phyloP scores from a whole-genome alignment of 2,113 vertebrate species.

The Pavo muticus region DNA sequence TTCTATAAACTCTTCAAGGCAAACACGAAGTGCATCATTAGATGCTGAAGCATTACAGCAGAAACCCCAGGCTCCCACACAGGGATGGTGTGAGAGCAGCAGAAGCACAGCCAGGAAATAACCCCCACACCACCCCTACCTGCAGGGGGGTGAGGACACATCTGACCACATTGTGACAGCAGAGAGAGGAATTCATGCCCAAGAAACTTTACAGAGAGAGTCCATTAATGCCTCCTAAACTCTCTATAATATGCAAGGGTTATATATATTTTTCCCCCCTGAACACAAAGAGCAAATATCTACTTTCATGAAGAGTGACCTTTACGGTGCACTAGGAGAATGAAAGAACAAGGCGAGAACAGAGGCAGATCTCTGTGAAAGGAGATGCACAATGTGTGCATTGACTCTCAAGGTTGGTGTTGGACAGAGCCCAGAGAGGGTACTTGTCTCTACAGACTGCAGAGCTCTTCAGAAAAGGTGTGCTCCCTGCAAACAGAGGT shows the following conservation, averaged over 20 bases:
- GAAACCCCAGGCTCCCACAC: neutral
- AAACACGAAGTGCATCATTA: neutral
- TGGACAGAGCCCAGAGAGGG: neutral
- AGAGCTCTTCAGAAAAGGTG: slow-evolving; percentile 5
- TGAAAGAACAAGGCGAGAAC: slow-evolving; percentile 23
- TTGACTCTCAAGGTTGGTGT: slow-evolving; percentile 4
- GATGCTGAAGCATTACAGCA: neutral
- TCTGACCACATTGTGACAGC: neutral
- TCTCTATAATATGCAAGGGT: slow-evolving; percentile 1
- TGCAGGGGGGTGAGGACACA: neutral
- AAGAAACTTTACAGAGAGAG: neutral
- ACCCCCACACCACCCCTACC: neutral
- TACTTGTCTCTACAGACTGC: neutral
- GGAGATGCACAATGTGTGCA: neutral
- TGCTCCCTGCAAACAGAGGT: neutral
- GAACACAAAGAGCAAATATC: slow-evolving; percentile 53
- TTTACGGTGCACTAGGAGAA: slow-evolving; percentile 24
- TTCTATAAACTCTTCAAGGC: neutral
- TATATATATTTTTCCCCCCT: neutral
- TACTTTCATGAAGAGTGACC: slow-evolving; percentile 50
- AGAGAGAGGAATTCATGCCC: neutral
- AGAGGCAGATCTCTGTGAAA: slow-evolving; percentile 25
- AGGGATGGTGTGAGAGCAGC: neutral
- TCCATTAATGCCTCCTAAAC: slow-evolving; percentile 6
- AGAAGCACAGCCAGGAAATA: neutral